Evolutionary conservation across 2,797 vertebrate genomes (phyloP).

Genomic region (Coregonus suidteri): DNA sequence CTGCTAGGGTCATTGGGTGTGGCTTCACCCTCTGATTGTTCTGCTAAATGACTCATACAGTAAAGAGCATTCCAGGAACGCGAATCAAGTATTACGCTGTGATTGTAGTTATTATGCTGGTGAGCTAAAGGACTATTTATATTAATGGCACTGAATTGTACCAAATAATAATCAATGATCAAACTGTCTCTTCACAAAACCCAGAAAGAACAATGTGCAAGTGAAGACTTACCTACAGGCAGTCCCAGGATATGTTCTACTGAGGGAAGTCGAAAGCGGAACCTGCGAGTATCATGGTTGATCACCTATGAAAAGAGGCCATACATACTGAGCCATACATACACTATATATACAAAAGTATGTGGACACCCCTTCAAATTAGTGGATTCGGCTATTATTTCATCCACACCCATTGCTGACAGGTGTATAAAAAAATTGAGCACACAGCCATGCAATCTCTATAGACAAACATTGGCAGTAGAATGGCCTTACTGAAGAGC

Average conservation of each 20-base stretch:
- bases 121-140: no score
- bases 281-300: constrained; percentile 72
- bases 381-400: no score
- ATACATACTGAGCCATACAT: not conserved
- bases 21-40: not conserved
- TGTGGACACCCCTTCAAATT: no score
- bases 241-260: constrained; percentile 70
- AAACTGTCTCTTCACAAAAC: not conserved
- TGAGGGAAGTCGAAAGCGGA: constrained; percentile 75
- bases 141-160: no score
- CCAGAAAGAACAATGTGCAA: not conserved
- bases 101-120: not conserved
- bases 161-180: not conserved
- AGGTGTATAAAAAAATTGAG: no score
- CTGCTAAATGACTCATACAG: constrained; percentile 4
- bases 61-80: not conserved
- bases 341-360: no score
- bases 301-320: constrained; percentile 53
- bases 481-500: no score
- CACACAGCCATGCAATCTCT: no score
- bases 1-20: not conserved
- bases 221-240: constrained; percentile 68
- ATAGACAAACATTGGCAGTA: no score
- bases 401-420: no score
- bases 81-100: not conserved